Evolutionary conservation across 2,888 invertebrate genomes (phyloP).

Genomic region (Drosophila rellima): DNA sequence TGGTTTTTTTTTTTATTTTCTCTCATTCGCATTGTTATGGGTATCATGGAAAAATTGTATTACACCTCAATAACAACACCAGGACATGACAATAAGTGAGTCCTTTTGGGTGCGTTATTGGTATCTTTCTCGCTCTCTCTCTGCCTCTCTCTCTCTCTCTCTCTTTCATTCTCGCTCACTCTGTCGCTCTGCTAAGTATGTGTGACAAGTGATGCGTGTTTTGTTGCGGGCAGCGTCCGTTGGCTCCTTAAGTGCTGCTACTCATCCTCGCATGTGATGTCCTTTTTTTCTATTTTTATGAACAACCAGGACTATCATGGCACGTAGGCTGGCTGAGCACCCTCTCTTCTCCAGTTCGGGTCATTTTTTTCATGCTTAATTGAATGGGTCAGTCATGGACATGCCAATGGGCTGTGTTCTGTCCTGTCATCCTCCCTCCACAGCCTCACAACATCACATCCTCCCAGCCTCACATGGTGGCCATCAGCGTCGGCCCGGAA

Average conservation of each 20-base stretch:
- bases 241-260: slow-evolving; percentile 81
- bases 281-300: slow-evolving; percentile 66
- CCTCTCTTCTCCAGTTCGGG: slow-evolving; percentile 22
- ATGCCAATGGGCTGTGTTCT: slow-evolving; percentile 70
- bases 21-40: slow-evolving; percentile 63
- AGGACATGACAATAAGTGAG: slow-evolving; percentile 81
- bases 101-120: slow-evolving; percentile 55
- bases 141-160: not conserved
- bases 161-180: not conserved
- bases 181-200: slow-evolving; percentile 65
- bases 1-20: slow-evolving; percentile 19
- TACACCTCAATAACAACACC: slow-evolving; percentile 85
- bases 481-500: slow-evolving; percentile 66
- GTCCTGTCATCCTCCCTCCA: slow-evolving; percentile 21
- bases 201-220: slow-evolving; percentile 85
- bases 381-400: slow-evolving; percentile 85
- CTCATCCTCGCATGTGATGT: slow-evolving; percentile 63
- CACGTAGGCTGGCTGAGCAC: slow-evolving; percentile 46
- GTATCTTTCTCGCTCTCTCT: slow-evolving; percentile 13
- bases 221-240: slow-evolving; percentile 80
- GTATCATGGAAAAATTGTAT: slow-evolving; percentile 85
- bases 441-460: not conserved
- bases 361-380: slow-evolving; percentile 84
- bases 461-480: slow-evolving; percentile 54
- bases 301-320: slow-evolving; percentile 50